These are phyloP conservation scores for Apus apus DNA, from an alignment of 2,113 vertebrate genomes.

Conservation along the genomic window DNA sequence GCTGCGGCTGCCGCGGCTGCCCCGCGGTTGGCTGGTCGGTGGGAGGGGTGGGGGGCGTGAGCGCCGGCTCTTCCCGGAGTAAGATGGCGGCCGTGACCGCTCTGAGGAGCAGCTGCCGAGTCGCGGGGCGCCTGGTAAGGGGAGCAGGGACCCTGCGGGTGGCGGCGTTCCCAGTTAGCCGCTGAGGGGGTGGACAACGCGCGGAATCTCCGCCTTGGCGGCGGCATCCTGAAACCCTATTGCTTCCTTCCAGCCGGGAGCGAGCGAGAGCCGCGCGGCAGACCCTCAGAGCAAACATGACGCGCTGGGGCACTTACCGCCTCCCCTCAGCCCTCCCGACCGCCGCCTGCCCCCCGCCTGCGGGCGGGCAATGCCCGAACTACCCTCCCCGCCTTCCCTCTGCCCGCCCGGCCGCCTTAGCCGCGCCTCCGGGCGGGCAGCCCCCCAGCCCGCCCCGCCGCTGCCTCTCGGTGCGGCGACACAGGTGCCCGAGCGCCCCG, in stretches of 20 bases:
- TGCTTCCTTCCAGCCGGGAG: background rate
- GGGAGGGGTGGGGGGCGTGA: background rate
- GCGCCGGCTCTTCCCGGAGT: background rate
- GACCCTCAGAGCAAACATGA: background rate
- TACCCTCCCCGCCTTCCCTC: background rate
- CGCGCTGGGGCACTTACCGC: background rate
- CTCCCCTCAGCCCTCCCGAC: background rate
- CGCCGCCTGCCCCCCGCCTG: background rate
- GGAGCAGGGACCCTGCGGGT: background rate
- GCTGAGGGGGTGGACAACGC: background rate
- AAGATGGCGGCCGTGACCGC: slow-evolving; percentile 86
- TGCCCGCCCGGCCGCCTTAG: background rate
- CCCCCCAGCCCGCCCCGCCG: background rate
- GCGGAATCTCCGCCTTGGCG: background rate
- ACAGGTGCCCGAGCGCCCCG: background rate
- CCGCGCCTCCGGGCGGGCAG: background rate
- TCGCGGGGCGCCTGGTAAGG: slow-evolving; percentile 84
- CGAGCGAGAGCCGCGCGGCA: background rate
- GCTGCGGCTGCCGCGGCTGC: background rate
- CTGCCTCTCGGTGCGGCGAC: background rate
- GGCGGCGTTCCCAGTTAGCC: background rate
- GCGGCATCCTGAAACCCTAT: background rate
- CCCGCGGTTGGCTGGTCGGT: slow-evolving; percentile 2
- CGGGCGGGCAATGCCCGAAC: background rate
- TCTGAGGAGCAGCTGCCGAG: slow-evolving; percentile 72